A percentile compares a stretch with the other conserved stretches of the same genome.
phyloP scores from a whole-genome alignment of 2,797 vertebrate genomes.

The Gallinago solitaria region DNA sequence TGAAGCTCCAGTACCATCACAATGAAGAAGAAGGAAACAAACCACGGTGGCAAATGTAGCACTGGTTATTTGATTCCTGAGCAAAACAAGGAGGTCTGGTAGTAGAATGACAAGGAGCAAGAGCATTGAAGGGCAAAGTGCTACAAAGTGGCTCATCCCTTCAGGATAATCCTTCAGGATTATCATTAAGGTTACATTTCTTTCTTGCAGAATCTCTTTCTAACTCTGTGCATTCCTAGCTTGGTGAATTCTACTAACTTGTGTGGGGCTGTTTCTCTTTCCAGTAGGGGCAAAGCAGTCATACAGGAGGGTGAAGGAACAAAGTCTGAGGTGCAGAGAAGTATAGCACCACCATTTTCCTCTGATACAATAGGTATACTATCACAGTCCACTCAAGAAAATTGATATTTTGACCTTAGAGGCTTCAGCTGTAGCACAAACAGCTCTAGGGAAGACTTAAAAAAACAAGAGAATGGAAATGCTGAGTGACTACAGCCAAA shows the following conservation, averaged over 20 bases:
- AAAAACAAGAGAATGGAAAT: neutral
- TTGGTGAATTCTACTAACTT: neutral
- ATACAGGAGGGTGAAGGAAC: neutral
- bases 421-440: neutral
- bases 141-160: neutral
- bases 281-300: neutral
- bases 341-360: neutral
- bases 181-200: neutral
- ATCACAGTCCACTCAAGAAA: neutral
- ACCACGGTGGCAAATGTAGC: neutral
- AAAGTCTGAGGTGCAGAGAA: neutral
- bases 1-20: neutral
- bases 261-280: neutral
- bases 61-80: neutral
- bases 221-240: accelerated
- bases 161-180: neutral
- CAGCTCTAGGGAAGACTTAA: neutral
- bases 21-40: neutral
- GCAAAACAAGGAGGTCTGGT: neutral
- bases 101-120: neutral
- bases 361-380: neutral
- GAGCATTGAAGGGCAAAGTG: neutral
- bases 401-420: neutral
- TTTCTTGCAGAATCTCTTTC: neutral
- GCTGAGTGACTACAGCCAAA: neutral